Evolutionary conservation across 2,113 vertebrate genomes (phyloP).

Genomic region (Gracilinanus agilis): DNA sequence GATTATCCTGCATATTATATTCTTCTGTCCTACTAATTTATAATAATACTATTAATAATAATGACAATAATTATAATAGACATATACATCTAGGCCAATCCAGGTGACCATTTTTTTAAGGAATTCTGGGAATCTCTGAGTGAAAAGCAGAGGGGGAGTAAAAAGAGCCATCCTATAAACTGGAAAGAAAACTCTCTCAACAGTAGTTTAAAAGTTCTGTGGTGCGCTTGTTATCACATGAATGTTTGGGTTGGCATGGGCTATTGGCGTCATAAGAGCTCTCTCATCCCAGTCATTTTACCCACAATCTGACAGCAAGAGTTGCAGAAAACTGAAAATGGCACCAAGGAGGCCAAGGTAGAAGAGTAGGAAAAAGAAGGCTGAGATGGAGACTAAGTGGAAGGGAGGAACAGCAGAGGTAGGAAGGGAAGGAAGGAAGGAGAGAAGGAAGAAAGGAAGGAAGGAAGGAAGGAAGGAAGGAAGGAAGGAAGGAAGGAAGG

Average conservation of each 20-base stretch:
- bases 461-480: too few relatives aligned
- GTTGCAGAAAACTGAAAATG: neutral
- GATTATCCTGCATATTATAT: neutral
- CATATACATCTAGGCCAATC: neutral
- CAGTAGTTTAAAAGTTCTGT: neutral
- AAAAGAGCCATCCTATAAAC: neutral
- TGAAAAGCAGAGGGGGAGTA: conserved; percentile 11
- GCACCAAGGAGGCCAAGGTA: neutral
- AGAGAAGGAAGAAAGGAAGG: too few relatives aligned
- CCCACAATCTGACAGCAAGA: conserved; percentile 52
- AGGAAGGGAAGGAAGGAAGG: neutral
- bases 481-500: too few relatives aligned
- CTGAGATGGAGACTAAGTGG: neutral
- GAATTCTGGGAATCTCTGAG: neutral
- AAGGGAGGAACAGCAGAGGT: neutral
- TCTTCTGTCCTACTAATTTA: neutral
- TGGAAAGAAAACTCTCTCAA: neutral
- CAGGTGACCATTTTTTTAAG: neutral
- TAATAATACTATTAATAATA: neutral
- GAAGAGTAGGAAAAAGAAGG: neutral
- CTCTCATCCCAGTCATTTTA: conserved; percentile 25
- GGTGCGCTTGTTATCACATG: conserved; percentile 26
- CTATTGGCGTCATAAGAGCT: conserved; percentile 38
- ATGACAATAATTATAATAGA: neutral
- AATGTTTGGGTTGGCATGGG: neutral